Evolutionary conservation across 2,113 vertebrate genomes (phyloP).

Genomic region (Pelecanus crispus): DNA sequence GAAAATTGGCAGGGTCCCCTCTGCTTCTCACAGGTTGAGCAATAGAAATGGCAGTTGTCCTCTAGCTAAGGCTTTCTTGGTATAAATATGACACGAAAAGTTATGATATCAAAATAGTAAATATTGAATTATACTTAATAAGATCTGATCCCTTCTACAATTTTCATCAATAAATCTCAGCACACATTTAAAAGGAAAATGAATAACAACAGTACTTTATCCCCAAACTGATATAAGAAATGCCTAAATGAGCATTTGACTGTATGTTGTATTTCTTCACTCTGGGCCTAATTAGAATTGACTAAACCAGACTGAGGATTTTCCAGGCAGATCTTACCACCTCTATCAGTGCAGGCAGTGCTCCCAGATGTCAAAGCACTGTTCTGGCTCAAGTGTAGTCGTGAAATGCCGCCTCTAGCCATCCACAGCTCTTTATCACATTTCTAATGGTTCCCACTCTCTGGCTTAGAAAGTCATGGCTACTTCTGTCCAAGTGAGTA

Average conservation of each 20-base stretch:
- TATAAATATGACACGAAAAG: background rate
- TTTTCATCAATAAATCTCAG: background rate
- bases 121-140: background rate
- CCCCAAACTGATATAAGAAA: background rate
- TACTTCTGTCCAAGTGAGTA: background rate
- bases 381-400: background rate
- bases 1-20: background rate
- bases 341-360: background rate
- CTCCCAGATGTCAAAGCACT: background rate
- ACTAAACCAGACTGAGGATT: background rate
- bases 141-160: background rate
- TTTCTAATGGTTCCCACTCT: background rate
- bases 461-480: background rate
- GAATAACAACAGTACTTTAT: background rate
- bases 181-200: background rate
- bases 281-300: background rate
- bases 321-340: background rate
- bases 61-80: background rate
- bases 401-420: background rate
- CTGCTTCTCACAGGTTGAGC: background rate
- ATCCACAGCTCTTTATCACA: background rate
- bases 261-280: background rate
- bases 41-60: background rate
- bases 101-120: background rate
- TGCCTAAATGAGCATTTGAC: background rate